Percentiles rank a stretch among this genome's conserved stretches.
phyloP scores from a whole-genome alignment of 2,797 vertebrate species.

The Microhierax caerulescens region DNA sequence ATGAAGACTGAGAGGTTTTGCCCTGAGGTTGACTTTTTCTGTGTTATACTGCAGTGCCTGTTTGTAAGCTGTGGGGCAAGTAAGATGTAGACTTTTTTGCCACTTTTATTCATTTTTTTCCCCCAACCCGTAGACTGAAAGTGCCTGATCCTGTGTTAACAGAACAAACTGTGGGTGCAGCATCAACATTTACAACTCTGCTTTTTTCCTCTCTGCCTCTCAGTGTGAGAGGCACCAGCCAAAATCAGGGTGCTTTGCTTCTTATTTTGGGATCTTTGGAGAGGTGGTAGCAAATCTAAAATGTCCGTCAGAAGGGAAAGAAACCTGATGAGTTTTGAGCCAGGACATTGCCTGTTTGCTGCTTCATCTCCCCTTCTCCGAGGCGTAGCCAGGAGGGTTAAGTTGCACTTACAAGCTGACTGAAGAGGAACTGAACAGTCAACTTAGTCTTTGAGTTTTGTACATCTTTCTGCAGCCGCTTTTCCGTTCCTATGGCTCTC shows the following conservation, averaged over 20 bases:
- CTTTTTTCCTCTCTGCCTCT: neutral
- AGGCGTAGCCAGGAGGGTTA: fast-evolving
- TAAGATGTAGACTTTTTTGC: neutral
- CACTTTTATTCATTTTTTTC: neutral
- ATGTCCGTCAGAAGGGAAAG: neutral
- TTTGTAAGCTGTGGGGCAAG: neutral
- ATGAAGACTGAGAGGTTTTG: neutral
- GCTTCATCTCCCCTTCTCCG: neutral
- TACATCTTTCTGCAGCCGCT: neutral
- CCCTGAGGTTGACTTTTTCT: neutral
- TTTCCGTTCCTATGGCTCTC: neutral
- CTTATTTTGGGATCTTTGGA: neutral
- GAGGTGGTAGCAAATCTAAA: neutral
- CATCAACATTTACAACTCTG: neutral
- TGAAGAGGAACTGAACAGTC: neutral
- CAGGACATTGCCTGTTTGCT: neutral
- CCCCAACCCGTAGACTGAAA: neutral
- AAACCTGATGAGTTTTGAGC: neutral
- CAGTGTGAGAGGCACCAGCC: neutral
- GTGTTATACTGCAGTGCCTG: neutral
- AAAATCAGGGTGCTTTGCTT: neutral
- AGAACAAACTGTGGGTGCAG: neutral
- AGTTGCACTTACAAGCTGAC: neutral
- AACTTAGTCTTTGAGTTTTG: neutral
- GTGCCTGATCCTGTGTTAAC: neutral